Base-by-base conservation (phyloP, 2,113 vertebrate genomes). In the Talpa occidentalis region DNA sequence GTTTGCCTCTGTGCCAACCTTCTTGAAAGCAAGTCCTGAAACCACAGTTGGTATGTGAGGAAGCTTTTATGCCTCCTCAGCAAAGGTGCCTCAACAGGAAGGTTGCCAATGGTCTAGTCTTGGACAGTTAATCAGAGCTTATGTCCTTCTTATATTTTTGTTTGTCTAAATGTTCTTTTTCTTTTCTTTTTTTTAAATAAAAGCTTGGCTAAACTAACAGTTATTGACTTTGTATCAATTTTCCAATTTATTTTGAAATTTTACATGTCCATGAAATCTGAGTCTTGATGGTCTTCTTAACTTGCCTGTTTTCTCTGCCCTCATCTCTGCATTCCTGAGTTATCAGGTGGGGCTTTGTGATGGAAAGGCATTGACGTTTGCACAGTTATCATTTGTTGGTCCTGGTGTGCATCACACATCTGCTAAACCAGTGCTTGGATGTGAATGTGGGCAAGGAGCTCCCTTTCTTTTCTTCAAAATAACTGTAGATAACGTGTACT, bases 191-290 rank as follows among this genome's bases (percentile, higher is more conserved):
- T 5, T 74, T 74, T 72, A 42, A 24, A 5, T 62, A 64, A 90
- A 90, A 79, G 49, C 19, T 70, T 94, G 80, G 70, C 28, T 72
- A 37, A 92, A 73, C 67, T 19, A 73, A 17, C 19, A n/a, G n/a
- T 69, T 77, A 30, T 1, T 54, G 47, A 76, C 56, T 42, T 82
- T n/a, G 9, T 6, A 35, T 72, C 64, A n/a, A 2, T 54, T 67
- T 87, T 10, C 32, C 60, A 52, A 66, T 64, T 92, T 82, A 88
- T 86, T 92, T 91, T 87, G 70, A 82, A 79, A 62, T 83, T 90
- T 16, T 59, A 21, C 40, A 67, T 66, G 62, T 82, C n/a, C 6
- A 0, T 60, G 42, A 86, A 30, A 44, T 78, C 49, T 44, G n/a
- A 40, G 64, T 49, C 32, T 44, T 49, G 28, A 26, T 37, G 6